Evolutionary conservation across 2,113 vertebrate species (phyloP).

Genomic region (Puffinus mauretanicus): DNA sequence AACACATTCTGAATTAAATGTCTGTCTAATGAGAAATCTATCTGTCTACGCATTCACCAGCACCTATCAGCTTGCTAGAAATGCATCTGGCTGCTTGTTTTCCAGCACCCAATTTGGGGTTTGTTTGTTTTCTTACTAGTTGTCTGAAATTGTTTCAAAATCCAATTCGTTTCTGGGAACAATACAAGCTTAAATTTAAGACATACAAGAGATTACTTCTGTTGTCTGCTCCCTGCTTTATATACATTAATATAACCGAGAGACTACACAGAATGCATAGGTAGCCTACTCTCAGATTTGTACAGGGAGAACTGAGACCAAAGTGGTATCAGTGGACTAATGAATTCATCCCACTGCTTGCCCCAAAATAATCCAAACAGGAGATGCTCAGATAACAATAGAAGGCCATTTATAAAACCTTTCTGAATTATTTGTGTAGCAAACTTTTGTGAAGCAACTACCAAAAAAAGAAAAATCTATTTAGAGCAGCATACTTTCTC

Average conservation of each 20-base stretch:
- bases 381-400: not conserved
- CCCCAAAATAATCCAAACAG: not conserved
- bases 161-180: not conserved
- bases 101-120: not conserved
- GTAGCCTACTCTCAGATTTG: not conserved
- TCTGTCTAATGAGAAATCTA: conserved; percentile 44
- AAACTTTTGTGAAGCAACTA: not conserved
- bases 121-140: not conserved
- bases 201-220: not conserved
- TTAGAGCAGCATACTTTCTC: not conserved
- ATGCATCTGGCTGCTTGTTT: not conserved
- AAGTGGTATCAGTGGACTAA: not conserved
- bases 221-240: not conserved
- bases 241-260: not conserved
- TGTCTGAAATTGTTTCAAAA: not conserved
- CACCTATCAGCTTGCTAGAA: not conserved
- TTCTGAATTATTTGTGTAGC: not conserved
- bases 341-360: not conserved
- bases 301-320: not conserved
- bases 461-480: not conserved
- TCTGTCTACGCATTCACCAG: not conserved
- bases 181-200: not conserved
- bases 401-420: not conserved
- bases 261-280: not conserved
- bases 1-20: conserved; percentile 37